A percentile compares a stretch with the other conserved stretches of the same genome.
Conservation (phyloP, 1,140 invertebrate genomes). For the Drosophila parabipectinata region DNA sequence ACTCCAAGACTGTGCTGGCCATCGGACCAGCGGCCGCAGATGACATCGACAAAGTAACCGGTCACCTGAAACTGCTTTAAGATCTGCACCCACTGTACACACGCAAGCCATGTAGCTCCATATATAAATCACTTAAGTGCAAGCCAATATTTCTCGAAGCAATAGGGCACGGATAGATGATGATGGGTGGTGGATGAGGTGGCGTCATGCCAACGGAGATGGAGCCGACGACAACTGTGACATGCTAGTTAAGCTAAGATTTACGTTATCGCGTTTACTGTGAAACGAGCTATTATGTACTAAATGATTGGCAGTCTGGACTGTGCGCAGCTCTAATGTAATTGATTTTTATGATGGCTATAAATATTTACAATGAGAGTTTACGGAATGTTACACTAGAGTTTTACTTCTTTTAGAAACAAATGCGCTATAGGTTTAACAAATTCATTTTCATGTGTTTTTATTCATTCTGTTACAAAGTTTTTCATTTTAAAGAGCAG, state of each 20-base stretch:
- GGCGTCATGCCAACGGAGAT: conserved; percentile 9
- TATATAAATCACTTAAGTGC: conserved; percentile 29
- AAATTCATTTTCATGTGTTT: too few relatives aligned
- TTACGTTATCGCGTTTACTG: conserved; percentile 55
- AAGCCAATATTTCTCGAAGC: conserved; percentile 54
- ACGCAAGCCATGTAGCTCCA: conserved; percentile 22
- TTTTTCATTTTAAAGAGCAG: too few relatives aligned
- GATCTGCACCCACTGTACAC: conserved; percentile 10
- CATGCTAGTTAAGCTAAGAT: conserved; percentile 57
- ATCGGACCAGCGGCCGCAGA: conserved; percentile 93
- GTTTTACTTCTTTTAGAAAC: too few relatives aligned
- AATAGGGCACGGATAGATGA: conserved; percentile 41
- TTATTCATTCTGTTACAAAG: too few relatives aligned
- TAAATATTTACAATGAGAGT: neutral
- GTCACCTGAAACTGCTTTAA: conserved; percentile 94
- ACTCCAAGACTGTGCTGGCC: conserved; percentile 94
- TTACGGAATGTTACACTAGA: neutral
- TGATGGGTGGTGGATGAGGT: conserved; percentile 15
- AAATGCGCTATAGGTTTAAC: too few relatives aligned
- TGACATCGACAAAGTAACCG: conserved; percentile 92
- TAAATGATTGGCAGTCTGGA: conserved; percentile 52
- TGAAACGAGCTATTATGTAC: conserved; percentile 63
- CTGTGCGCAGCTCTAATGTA: conserved; percentile 33
- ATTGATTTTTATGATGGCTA: conserved; percentile 11
- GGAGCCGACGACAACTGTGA: conserved; percentile 46